Base-by-base conservation (phyloP, 1,140 invertebrate species). In the Brachionus asplanchnoidis region DNA sequence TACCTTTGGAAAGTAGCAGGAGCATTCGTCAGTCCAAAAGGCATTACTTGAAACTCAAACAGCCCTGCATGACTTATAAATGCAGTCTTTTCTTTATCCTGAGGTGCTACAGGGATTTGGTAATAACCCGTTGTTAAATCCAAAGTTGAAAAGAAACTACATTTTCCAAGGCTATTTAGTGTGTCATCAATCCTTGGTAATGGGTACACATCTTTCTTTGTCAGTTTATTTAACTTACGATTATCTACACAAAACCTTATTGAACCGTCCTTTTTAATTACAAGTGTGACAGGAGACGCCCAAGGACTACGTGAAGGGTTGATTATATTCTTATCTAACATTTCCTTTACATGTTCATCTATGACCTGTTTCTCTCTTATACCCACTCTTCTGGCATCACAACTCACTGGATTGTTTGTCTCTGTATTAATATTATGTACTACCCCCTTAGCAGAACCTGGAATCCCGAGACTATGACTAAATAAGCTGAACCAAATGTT, bases 31-130 rank as follows among this genome's bases (percentile, higher is more conserved):
- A 50, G 14, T 50, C 46, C 12, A 12, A 90, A 91, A 0, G 89
- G 88, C 88, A 91, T 88, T 1, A 86, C 77, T 8, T 36, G 86
- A 73, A 86, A 88, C 78, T 87, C 86, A 75, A 86, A 88, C 14
- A 79, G 26, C 3, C 77, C 75, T 7, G 17, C 17, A 20, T 78
- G 42, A 28, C 40, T 50, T 40, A 46, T 46, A 44, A 78, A 78
- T 36, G 77, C 77, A 32, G 77, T 79, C 77, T 53, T 79, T 53
- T 50, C 46, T 65, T 79, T 1, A 65, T 23, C 17, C 17, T 53
- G 1, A 12, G 23, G 1, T 12, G 44, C 53, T 28, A 79, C 36
- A 20, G 20, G 20, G 11, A 53, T 40, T 23, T 79, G 77, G 36
- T 46, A 65, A 65, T 53, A 79, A 50, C 77, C 44, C 1, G 77